Percentiles rank a stretch among this genome's conserved stretches.
Evolutionary conservation across 2,888 invertebrate species (phyloP).

Genomic region (Capitulum mitella): DNA sequence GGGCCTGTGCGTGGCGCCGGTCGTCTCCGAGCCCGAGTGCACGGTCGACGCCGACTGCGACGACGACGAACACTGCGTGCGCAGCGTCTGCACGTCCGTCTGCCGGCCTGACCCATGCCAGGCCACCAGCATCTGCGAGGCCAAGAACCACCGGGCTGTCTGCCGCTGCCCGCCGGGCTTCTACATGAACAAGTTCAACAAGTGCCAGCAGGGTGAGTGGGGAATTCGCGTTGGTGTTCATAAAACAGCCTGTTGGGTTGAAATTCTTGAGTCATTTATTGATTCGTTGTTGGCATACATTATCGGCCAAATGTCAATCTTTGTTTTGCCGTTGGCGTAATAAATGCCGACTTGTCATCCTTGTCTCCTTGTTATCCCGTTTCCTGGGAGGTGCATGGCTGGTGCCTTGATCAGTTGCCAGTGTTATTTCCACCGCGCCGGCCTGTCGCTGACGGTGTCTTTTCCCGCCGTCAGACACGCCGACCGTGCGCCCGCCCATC

Average conservation of each 20-base stretch:
- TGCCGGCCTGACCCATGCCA: slow-evolving; percentile 73
- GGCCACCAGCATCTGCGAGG: slow-evolving; percentile 73
- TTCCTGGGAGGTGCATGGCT: too few relatives aligned
- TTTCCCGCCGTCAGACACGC: too few relatives aligned
- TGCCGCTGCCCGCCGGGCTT: slow-evolving; percentile 75
- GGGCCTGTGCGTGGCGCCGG: neutral
- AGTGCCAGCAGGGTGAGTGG: slow-evolving; percentile 40
- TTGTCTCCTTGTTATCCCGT: too few relatives aligned
- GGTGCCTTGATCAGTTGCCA: neutral
- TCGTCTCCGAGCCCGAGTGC: slow-evolving; percentile 28
- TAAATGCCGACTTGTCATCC: too few relatives aligned
- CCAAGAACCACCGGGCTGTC: slow-evolving; percentile 71
- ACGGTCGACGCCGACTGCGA: slow-evolving; percentile 57
- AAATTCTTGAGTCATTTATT: too few relatives aligned
- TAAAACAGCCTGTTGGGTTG: too few relatives aligned
- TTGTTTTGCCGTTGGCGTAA: too few relatives aligned
- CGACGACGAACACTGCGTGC: slow-evolving; percentile 72
- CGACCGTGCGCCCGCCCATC: neutral
- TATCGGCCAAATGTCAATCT: too few relatives aligned
- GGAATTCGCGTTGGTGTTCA: too few relatives aligned
- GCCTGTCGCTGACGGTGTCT: neutral
- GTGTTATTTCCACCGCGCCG: neutral
- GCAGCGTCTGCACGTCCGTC: slow-evolving; percentile 70
- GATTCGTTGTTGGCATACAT: too few relatives aligned
- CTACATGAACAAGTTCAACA: slow-evolving; percentile 68